These are phyloP conservation scores for Procapra przewalskii DNA, from an alignment of 2,113 vertebrate species.

Conservation along the genomic window DNA sequence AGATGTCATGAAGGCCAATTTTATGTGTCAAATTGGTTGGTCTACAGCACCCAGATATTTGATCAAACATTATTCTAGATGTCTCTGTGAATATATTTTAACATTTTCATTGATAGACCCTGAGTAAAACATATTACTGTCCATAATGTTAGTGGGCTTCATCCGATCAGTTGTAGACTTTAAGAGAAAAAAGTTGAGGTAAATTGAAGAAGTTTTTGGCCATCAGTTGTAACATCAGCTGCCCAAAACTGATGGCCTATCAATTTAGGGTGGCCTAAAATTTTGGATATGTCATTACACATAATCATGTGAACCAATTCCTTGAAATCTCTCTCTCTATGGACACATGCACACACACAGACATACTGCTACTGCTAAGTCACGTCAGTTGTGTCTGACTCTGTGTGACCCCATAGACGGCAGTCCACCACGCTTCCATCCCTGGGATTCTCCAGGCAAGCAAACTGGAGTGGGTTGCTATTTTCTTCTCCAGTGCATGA, in stretches of 20 bases:
- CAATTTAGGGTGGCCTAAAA: not conserved
- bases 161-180: not conserved
- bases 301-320: not conserved
- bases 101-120: not conserved
- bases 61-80: not conserved
- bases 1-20: not conserved
- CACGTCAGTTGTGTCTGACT: too few relatives aligned
- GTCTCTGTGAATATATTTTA: not conserved
- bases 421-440: too few relatives aligned
- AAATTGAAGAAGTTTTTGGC: not conserved
- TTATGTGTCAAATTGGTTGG: not conserved
- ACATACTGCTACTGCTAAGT: too few relatives aligned
- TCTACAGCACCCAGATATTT: not conserved
- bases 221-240: not conserved
- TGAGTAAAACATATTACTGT: not conserved
- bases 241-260: not conserved
- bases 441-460: too few relatives aligned
- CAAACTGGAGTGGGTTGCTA: too few relatives aligned
- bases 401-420: too few relatives aligned
- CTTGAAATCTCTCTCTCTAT: not conserved
- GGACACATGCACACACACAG: too few relatives aligned
- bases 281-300: not conserved
- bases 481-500: too few relatives aligned
- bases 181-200: not conserved
- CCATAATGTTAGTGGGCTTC: not conserved